Percentiles rank a stretch among this genome's conserved stretches.
phyloP scores from a whole-genome alignment of 2,797 vertebrate genomes.

The Sebastolobus altivelis region DNA sequence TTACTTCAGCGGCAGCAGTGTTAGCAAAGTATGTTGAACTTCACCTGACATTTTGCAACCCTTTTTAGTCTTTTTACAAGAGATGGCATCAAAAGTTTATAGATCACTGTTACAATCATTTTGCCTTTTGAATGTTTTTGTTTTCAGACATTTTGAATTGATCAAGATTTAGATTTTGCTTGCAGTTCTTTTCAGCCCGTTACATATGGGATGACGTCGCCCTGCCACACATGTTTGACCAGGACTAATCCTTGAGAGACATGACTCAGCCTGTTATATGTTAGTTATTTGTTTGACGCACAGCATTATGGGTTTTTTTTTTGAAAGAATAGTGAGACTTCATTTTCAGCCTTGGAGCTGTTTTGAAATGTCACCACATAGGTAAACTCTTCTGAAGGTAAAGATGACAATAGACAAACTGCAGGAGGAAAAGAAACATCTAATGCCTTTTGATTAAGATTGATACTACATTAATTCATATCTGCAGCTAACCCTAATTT shows the following conservation, averaged over 20 bases:
- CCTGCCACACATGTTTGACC: background rate
- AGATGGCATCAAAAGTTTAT: background rate
- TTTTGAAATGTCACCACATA: background rate
- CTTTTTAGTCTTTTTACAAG: constrained; percentile 9
- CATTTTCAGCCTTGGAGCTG: background rate
- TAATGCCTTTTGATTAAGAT: background rate
- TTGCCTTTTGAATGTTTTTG: background rate
- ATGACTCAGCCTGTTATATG: background rate
- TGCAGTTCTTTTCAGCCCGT: background rate
- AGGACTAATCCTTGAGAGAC: background rate
- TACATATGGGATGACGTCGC: background rate
- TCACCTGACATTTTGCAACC: constrained; percentile 17
- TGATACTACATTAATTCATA: background rate
- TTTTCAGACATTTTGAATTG: background rate
- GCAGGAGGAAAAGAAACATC: background rate
- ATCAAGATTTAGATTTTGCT: background rate
- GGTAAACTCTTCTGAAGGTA: background rate
- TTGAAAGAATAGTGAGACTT: background rate
- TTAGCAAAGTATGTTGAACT: constrained; percentile 43
- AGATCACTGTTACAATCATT: background rate
- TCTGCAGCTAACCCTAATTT: background rate
- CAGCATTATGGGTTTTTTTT: background rate
- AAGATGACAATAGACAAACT: background rate
- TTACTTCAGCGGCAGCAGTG: constrained; percentile 21
- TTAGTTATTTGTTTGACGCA: background rate